Evolutionary conservation across 2,797 vertebrate species (phyloP), one percentile per base, ranked within the genome.

Genomic region (Anabas testudineus): DNA sequence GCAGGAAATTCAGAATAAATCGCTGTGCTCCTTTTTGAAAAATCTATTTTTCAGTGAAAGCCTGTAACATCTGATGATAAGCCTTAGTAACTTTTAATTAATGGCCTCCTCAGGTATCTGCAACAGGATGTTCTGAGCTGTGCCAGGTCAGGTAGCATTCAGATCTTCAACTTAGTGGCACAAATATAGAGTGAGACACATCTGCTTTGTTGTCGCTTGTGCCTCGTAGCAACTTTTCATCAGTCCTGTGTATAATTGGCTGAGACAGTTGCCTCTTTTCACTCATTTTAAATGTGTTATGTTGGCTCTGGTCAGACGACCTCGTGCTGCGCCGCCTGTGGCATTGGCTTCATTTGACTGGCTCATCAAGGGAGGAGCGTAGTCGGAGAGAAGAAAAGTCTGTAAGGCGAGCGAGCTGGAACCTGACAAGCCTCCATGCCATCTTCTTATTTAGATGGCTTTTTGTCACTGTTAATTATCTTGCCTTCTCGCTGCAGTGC

Each of bases 401-500:
- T 71, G 51, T 57, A 14, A 80, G 76, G 76, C 74, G 69, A 59
- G 56, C 55, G 60, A 57, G 68, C 71, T 71, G 55, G 43, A 84
- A 64, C 74, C 69, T 84, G 83, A 87, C 88, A 89, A 63, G 62
- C 36, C 59, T 85, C 63, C 19, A 16, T 71, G 78, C 56, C 30
- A 46, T 83, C 37, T 85, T 76, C 71, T 84, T 82, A 85, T 91
- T 89, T 84, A 86, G 78, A 83, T 78, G 71, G 54, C 80, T 81
- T 87, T 90, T 92, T 93, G 92, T 92, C 90, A 90, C 64, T 82
- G 64, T 85, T 93, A 91, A 92, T 92, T 92, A 92, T 83, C 76
- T 71, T 72, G 74, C 42, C 52, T 83, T 80, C 75, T 67, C 77
- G 72, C 81, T 72, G 79, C 66, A 73, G 56, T 53, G 66, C 59